Conservation (phyloP, 2,888 invertebrate genomes). For the Schizaphis graminum region DNA sequence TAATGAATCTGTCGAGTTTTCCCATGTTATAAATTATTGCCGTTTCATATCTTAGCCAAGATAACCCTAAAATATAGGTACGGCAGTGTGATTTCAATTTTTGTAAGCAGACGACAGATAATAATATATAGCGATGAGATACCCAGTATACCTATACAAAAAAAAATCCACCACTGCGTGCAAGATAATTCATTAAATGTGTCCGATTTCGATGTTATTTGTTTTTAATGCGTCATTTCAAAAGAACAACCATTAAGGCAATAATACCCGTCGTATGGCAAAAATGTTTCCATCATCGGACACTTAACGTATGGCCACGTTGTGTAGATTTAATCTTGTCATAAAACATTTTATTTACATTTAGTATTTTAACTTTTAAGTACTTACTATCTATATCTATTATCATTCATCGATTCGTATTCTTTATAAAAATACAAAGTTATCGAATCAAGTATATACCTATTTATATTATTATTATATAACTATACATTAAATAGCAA, state of each 20-base stretch:
- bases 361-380: slow-evolving; percentile 13
- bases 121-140: not conserved
- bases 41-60: not conserved
- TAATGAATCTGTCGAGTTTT: slow-evolving; percentile 17
- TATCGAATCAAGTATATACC: not conserved
- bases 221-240: not conserved
- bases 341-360: slow-evolving; percentile 22
- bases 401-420: not conserved
- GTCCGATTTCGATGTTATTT: not conserved
- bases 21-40: not conserved
- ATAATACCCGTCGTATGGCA: not conserved
- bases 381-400: not conserved
- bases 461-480: not conserved
- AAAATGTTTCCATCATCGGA: not conserved
- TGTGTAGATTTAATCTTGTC: not conserved
- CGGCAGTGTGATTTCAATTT: not conserved
- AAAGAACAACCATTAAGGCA: not conserved
- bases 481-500: not conserved
- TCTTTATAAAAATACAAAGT: not conserved
- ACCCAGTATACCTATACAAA: not conserved
- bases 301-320: not conserved
- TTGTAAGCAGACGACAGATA: not conserved
- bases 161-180: not conserved
- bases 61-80: not conserved
- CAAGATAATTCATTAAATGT: slow-evolving; percentile 1